Conservation (phyloP, 2,113 vertebrate genomes). For the Dendrocopos noguchii region DNA sequence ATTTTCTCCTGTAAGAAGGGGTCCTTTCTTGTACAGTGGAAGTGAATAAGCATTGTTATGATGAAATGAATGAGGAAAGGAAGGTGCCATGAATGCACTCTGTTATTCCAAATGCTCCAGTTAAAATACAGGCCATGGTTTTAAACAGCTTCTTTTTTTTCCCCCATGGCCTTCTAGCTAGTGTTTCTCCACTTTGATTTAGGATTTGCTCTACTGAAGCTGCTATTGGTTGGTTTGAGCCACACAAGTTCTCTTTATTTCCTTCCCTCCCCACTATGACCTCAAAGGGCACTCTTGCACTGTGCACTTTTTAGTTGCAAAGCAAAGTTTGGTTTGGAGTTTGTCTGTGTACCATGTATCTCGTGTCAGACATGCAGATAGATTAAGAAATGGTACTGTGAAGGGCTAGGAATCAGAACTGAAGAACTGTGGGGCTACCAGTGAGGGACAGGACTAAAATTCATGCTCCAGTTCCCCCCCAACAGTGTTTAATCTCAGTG, state of each 20-base stretch:
- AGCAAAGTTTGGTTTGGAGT: neutral
- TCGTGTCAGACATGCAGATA: neutral
- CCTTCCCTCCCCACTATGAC: neutral
- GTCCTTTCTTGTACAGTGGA: neutral
- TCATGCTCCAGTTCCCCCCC: neutral
- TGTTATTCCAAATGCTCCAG: neutral
- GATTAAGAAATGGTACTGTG: neutral
- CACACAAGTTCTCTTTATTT: neutral
- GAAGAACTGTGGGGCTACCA: neutral
- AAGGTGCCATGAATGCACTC: neutral
- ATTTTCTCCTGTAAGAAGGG: neutral
- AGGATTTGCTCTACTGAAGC: neutral
- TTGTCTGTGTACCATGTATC: neutral
- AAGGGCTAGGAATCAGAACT: neutral
- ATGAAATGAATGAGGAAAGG: neutral
- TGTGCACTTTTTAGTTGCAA: neutral
- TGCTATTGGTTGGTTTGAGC: neutral
- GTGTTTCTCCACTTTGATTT: neutral
- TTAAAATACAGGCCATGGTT: neutral
- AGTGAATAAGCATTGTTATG: neutral
- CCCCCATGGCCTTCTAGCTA: neutral
- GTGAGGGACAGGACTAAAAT: neutral
- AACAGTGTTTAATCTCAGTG: neutral
- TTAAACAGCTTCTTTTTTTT: neutral
- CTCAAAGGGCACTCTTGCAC: rapidly evolving